Base-by-base conservation (phyloP, 2,797 vertebrate genomes). In the Rousettus madagascariensis region DNA sequence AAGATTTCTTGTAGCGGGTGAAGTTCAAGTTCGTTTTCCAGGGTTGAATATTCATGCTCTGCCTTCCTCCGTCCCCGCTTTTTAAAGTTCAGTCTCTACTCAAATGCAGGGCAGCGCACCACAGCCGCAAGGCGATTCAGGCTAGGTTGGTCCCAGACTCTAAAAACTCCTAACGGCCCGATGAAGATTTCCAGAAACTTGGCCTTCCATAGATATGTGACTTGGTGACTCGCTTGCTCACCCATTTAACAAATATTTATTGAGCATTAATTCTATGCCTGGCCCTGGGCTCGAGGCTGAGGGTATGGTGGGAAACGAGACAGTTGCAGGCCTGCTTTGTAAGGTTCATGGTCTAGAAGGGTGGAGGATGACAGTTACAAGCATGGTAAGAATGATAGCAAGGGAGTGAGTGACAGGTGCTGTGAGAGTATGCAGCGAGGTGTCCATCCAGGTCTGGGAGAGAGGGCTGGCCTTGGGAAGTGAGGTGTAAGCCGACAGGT, bases 61-160 rank as follows among this genome's bases (percentile, higher is more conserved):
- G 36, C 2, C 8, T 41, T 28, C 28, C n/a, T n/a, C 33, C 6
- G 6, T 4, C 17, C 24, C 13, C 5, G 0, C 3, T 6, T 75
- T 69, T 83, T 19, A 49, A 77, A 86, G 12, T 36, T 20, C 55
- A 94, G 2, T 65, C 15, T 41, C 33, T 79, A 51, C 61, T 26
- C 3, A 6, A 43, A 53, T 46, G 43, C 28, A 86, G 30, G 6
- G 12, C 20, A 33, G 59, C 53, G 17, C 3, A 30, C 33, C 3
- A 12, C 0, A 24, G 30, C 17, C 22, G 38, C 2, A 33, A 75
- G n/a, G 30, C 4, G 3, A 28, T 5, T 33, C 8, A 68, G 72
- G 20, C 15, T 61, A 10, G 8, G 17, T 61, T 12, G 8, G 17
- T 74, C 53, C 41, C 51, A 46, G 33, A 8, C 20, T 66, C 63